Evolutionary conservation across 2,888 invertebrate genomes (phyloP), one percentile per base, ranked within the genome.

Genomic region (Podotricha telesiphe): DNA sequence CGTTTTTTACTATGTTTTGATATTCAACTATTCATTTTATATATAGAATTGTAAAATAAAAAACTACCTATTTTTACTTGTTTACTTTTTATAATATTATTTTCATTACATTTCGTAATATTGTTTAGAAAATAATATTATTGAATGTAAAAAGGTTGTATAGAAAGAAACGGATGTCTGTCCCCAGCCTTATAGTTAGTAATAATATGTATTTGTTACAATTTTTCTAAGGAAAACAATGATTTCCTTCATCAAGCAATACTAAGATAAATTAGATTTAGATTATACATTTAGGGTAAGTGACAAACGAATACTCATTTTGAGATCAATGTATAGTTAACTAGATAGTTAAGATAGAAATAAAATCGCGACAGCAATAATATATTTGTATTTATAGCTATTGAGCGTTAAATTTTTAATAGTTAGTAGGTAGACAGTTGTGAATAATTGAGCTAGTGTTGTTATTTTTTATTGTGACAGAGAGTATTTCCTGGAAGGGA

Each of bases 351-450:
- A 84, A 83, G 81, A 72, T 83, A 83, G 83, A 72, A 81, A 82
- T 80, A 84, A 85, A 84, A 86, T 87, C 89, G 91, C 92, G 83
- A 91, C 91, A 93, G 93, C 92, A 93, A 93, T 93, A 93, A 92
- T 91, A 90, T 90, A 91, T 91, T 91, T 93, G 92, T 93, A 92
- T 91, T 88, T 89, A 89, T 86, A 89, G 91, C 91, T 91, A 92
- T 88, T 87, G 91, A 89, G 91, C 89, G 91, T 91, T 91, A 88
- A 90, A 90, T 89, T 89, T 91, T 90, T 88, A 89, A 88, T 89
- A 90, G 89, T 86, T 82, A 81, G 84, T 91, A 91, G 89, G 85
- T 91, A 90, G 89, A 83, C 83, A 86, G 86, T 89, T 90, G 88
- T 89, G 89, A 87, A 86, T 88, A 89, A 85, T 81, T 84, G 82